Conservation (phyloP, 2,797 vertebrate genomes). For the Oreochromis mossambicus region DNA sequence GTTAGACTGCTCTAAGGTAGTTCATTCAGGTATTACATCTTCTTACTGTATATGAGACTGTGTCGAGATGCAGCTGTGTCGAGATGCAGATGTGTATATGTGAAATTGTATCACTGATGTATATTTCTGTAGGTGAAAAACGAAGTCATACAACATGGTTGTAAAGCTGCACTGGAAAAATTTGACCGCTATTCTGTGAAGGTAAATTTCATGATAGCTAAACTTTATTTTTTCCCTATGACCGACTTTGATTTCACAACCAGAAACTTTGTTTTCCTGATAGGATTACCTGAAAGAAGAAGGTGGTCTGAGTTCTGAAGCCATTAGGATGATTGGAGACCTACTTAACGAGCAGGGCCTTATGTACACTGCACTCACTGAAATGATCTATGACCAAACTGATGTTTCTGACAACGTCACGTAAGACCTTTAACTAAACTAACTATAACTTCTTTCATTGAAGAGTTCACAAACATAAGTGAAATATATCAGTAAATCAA, state of each 20-base stretch:
- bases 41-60: too few species aligned
- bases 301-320: neutral
- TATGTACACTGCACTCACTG: constrained; percentile 18
- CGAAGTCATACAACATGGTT: accelerated
- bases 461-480: neutral
- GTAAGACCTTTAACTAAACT: neutral
- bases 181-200: neutral
- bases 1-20: neutral
- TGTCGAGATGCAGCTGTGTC: too few species aligned
- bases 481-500: neutral
- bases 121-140: constrained; percentile 27
- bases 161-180: neutral
- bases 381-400: constrained; percentile 4
- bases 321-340: constrained; percentile 21
- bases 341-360: constrained; percentile 5
- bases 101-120: accelerated
- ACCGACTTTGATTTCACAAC: neutral
- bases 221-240: neutral
- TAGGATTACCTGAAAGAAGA: constrained; percentile 1
- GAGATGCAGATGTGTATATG: neutral
- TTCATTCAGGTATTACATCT: too few species aligned
- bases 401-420: neutral
- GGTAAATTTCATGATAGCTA: neutral
- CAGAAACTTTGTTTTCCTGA: neutral
- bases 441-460: neutral